phyloP scores from a whole-genome alignment of 2,113 vertebrate species.

The Calonectris borealis region DNA sequence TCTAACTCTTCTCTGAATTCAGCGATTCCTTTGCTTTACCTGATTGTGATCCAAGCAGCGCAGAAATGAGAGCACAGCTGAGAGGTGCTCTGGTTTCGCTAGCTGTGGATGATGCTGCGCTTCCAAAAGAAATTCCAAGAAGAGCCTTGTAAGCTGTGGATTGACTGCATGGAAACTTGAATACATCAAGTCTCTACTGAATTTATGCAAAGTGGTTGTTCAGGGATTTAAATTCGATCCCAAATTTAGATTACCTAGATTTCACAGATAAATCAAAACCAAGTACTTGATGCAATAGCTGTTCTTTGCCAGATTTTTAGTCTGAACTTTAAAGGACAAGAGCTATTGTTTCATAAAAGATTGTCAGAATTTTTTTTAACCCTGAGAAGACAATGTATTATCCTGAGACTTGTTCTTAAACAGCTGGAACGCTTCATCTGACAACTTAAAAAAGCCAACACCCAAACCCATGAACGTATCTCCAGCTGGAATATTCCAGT shows the following conservation, averaged over 20 bases:
- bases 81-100: neutral
- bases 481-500: neutral
- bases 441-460: neutral
- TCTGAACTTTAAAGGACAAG: neutral
- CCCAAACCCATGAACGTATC: accelerated
- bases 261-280: neutral
- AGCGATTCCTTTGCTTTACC: neutral
- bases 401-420: neutral
- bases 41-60: neutral
- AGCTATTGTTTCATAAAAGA: neutral
- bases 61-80: neutral
- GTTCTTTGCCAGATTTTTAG: neutral
- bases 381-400: neutral
- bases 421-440: neutral
- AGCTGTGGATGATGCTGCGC: neutral
- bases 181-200: neutral
- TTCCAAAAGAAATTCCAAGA: neutral
- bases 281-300: neutral
- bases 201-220: neutral
- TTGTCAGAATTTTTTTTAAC: neutral
- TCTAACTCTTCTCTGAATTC: neutral
- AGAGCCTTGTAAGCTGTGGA: neutral
- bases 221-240: neutral
- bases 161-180: neutral
- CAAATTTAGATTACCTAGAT: neutral